Conservation (phyloP, 2,113 vertebrate species). For the Calonectris borealis region DNA sequence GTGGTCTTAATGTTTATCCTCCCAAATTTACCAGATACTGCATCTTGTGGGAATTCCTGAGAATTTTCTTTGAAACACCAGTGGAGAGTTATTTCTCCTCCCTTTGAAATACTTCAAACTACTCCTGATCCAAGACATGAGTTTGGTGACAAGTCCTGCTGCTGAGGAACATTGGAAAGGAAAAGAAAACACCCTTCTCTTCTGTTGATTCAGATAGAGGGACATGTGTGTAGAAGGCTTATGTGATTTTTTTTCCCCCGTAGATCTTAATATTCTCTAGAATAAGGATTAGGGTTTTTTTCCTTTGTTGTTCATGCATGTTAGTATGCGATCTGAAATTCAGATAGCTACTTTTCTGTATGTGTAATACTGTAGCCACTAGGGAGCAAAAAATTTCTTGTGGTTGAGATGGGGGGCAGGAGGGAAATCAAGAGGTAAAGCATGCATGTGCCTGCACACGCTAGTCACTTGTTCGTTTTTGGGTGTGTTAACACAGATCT, state of each 20-base stretch:
- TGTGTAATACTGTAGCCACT: background rate
- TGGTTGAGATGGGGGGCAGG: background rate
- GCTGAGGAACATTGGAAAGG: background rate
- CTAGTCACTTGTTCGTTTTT: background rate
- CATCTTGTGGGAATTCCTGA: background rate
- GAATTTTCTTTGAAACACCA: background rate
- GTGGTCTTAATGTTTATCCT: background rate
- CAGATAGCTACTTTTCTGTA: background rate
- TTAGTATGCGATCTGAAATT: background rate
- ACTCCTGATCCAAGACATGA: background rate
- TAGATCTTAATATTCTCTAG: background rate
- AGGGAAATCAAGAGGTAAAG: background rate
- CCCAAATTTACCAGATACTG: background rate
- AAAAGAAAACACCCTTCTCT: background rate
- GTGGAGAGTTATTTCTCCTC: background rate
- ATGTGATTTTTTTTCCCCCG: background rate
- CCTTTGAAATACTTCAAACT: background rate
- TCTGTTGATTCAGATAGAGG: background rate
- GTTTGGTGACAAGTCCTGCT: background rate
- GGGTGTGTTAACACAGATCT: background rate
- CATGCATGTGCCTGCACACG: rapidly evolving
- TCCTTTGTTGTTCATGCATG: background rate
- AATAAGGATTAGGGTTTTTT: background rate
- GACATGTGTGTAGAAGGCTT: background rate
- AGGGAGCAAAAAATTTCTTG: background rate